phyloP scores from a whole-genome alignment of 64 coral and sea anemone genomes.

The Stichodactyla mertensii region DNA sequence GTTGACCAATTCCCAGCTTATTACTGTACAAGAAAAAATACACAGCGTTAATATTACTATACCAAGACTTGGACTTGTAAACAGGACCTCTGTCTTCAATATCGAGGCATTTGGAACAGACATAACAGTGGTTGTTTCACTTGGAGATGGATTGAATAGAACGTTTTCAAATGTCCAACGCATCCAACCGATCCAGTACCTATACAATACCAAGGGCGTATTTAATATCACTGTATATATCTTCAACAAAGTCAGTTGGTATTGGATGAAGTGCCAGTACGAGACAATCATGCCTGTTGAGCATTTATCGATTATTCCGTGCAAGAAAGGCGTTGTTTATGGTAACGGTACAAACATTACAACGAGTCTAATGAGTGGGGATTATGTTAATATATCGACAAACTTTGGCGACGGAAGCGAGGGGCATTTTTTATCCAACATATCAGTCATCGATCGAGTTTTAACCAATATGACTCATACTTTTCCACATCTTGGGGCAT shows the following conservation, averaged over 20 bases:
- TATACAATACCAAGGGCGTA: neutral
- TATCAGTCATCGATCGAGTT: slow-evolving; percentile 1
- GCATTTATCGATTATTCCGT: neutral
- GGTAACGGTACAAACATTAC: neutral
- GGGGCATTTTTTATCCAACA: neutral
- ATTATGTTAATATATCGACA: neutral
- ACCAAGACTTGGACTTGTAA: neutral
- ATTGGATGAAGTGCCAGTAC: neutral
- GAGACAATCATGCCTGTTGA: neutral
- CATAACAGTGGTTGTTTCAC: neutral
- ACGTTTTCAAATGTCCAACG: neutral
- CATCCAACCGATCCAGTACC: neutral
- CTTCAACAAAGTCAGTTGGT: neutral
- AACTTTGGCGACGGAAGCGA: slow-evolving; percentile 3
- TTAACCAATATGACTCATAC: neutral
- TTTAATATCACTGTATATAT: neutral
- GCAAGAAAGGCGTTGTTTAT: neutral
- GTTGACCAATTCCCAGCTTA: neutral
- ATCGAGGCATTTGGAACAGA: neutral
- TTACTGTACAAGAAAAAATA: neutral
- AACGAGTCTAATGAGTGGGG: neutral
- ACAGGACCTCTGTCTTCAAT: neutral
- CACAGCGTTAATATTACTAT: slow-evolving; percentile 3
- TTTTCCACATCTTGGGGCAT: neutral
- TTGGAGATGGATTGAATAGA: neutral